Conservation (phyloP, 2,888 invertebrate genomes). For the Cantharis rufa region DNA sequence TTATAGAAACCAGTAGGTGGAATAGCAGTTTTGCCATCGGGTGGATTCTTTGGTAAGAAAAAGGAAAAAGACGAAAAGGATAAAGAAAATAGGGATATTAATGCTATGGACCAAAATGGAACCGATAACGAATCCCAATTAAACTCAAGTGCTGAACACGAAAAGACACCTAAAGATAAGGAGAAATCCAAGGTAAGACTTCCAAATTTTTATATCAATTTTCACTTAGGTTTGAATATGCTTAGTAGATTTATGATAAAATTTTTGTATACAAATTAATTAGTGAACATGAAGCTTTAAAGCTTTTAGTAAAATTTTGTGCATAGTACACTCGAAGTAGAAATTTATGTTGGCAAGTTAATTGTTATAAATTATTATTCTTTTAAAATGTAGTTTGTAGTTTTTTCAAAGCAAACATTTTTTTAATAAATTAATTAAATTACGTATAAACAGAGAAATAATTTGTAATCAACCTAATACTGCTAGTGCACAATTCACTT, state of each 20-base stretch:
- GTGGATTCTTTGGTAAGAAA: constrained; percentile 62
- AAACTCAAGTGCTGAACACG: constrained; percentile 48
- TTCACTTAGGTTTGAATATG: background rate
- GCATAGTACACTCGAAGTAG: background rate
- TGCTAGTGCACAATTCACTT: background rate
- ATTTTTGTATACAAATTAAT: background rate
- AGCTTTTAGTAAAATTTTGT: background rate
- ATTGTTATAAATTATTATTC: background rate
- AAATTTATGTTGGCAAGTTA: background rate
- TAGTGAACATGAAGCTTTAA: background rate
- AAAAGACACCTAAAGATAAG: constrained; percentile 57
- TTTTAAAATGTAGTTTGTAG: background rate
- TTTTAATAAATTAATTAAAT: background rate
- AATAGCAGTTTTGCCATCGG: constrained; percentile 79
- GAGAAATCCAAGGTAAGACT: constrained; percentile 58
- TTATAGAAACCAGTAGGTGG: constrained; percentile 83
- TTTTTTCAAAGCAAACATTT: background rate
- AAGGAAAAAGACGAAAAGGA: constrained; percentile 64
- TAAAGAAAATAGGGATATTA: constrained; percentile 58
- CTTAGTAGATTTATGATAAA: background rate
- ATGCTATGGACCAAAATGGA: constrained; percentile 52
- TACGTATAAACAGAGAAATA: background rate
- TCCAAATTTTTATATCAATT: background rate
- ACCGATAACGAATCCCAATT: constrained; percentile 48
- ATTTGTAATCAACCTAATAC: background rate